These are phyloP conservation scores for Pipistrellus pygmaeus DNA, from an alignment of 2,797 vertebrate species.

Conservation along the genomic window DNA sequence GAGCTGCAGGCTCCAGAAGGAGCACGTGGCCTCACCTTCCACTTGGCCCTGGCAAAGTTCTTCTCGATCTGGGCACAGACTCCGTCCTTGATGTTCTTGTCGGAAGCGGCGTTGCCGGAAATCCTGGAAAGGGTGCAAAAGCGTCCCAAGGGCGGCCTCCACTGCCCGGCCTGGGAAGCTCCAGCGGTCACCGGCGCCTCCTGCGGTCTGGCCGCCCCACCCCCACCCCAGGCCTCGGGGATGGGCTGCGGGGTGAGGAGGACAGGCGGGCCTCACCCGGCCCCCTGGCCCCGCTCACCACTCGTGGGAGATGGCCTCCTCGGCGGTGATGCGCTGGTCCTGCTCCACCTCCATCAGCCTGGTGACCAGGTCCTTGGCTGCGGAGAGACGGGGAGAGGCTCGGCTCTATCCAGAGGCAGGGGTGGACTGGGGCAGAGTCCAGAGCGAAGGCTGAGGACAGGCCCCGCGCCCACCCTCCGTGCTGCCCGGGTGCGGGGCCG, in stretches of 20 bases:
- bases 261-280: not conserved
- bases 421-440: constrained; percentile 55
- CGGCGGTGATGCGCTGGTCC: constrained; percentile 97
- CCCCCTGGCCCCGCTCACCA: constrained; percentile 89
- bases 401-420: constrained; percentile 34
- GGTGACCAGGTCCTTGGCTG: constrained; percentile 93
- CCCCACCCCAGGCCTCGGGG: not conserved
- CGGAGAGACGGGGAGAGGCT: constrained; percentile 70
- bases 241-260: not conserved
- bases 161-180: not conserved
- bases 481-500: not conserved
- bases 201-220: not conserved
- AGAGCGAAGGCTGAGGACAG: constrained; percentile 37
- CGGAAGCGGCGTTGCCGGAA: constrained; percentile 97
- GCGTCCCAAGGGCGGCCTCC: constrained; percentile 22
- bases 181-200: not conserved
- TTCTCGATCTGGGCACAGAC: constrained; percentile 99
- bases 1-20: not conserved
- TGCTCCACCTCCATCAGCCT: constrained; percentile 99
- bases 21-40: constrained; percentile 92
- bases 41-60: constrained; percentile 99
- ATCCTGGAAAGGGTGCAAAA: constrained; percentile 90
- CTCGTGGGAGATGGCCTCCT: constrained; percentile 98
- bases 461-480: not conserved
- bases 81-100: constrained; percentile 99